Conservation (phyloP, 2,888 invertebrate genomes). For the Vannuccia rotundouncinata region DNA sequence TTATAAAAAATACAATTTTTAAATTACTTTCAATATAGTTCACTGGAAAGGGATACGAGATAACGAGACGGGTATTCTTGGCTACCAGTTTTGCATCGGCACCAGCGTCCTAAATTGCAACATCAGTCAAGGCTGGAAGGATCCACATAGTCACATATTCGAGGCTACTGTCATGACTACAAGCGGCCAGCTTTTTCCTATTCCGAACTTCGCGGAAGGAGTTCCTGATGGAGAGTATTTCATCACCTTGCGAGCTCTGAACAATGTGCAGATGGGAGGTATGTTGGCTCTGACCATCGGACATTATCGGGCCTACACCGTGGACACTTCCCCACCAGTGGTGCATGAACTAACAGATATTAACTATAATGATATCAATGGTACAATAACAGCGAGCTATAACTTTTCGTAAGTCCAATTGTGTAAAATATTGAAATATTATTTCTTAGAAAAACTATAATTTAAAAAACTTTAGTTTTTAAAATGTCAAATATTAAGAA, state of each 20-base stretch:
- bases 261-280: constrained; percentile 47
- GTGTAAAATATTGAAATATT: too few relatives aligned
- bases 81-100: constrained; percentile 44
- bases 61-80: constrained; percentile 45
- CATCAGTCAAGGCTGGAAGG: constrained; percentile 44
- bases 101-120: constrained; percentile 41
- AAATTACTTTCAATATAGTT: constrained; percentile 41
- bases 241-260: constrained; percentile 44
- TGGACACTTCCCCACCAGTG: constrained; percentile 46
- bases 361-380: constrained; percentile 44
- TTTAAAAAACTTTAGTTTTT: too few relatives aligned
- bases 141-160: constrained; percentile 45
- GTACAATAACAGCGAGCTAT: constrained; percentile 42
- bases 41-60: constrained; percentile 48
- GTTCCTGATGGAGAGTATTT: constrained; percentile 46
- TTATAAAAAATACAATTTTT: not conserved
- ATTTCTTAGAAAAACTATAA: too few relatives aligned
- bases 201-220: constrained; percentile 43
- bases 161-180: constrained; percentile 45
- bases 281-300: constrained; percentile 45
- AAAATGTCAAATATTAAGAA: too few relatives aligned
- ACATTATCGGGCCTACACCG: constrained; percentile 44
- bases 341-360: constrained; percentile 45
- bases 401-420: constrained; percentile 46
- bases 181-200: constrained; percentile 41